Percentiles rank a stretch among this genome's conserved stretches.
These are phyloP conservation scores for Epirrita christyi DNA, from an alignment of 2,888 invertebrate genomes.

Conservation along the genomic window DNA sequence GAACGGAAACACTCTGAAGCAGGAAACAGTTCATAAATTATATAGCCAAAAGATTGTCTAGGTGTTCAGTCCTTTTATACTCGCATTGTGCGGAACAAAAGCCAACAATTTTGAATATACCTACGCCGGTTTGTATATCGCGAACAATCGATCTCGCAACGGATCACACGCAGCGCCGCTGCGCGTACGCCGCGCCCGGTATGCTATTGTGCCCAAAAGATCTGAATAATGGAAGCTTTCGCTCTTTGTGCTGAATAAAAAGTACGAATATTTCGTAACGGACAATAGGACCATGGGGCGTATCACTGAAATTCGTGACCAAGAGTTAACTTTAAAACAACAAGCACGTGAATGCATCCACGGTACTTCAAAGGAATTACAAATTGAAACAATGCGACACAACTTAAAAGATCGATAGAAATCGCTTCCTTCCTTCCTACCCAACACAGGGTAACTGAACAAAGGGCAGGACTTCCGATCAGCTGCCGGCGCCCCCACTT, in stretches of 20 bases:
- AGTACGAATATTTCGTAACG: slow-evolving; percentile 72
- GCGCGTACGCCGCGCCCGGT: slow-evolving; percentile 71
- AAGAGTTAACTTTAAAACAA: slow-evolving; percentile 17
- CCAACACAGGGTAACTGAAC: slow-evolving; percentile 69
- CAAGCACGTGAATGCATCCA: background rate
- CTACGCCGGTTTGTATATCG: slow-evolving; percentile 65
- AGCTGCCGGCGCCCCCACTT: slow-evolving; percentile 78
- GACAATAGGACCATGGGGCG: slow-evolving; percentile 73
- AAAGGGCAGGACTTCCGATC: slow-evolving; percentile 84
- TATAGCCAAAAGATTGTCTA: slow-evolving; percentile 63
- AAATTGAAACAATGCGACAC: slow-evolving; percentile 25
- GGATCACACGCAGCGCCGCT: slow-evolving; percentile 82
- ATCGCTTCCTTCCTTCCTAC: slow-evolving; percentile 73
- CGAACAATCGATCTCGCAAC: slow-evolving; percentile 73
- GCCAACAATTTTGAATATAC: slow-evolving; percentile 70
- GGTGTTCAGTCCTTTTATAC: slow-evolving; percentile 70
- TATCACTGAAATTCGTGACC: slow-evolving; percentile 59
- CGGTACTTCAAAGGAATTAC: slow-evolving; percentile 1
- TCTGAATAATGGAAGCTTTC: slow-evolving; percentile 77
- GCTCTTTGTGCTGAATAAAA: slow-evolving; percentile 72
- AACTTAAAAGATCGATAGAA: slow-evolving; percentile 42
- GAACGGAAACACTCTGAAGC: slow-evolving; percentile 60
- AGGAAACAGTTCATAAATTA: slow-evolving; percentile 71
- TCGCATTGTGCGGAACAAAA: slow-evolving; percentile 67
- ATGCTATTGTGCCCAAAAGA: slow-evolving; percentile 72